Percentiles rank a stretch among this genome's conserved stretches.
Evolutionary conservation across 2,797 vertebrate genomes (phyloP).

Genomic region (Sardinella longiceps): DNA sequence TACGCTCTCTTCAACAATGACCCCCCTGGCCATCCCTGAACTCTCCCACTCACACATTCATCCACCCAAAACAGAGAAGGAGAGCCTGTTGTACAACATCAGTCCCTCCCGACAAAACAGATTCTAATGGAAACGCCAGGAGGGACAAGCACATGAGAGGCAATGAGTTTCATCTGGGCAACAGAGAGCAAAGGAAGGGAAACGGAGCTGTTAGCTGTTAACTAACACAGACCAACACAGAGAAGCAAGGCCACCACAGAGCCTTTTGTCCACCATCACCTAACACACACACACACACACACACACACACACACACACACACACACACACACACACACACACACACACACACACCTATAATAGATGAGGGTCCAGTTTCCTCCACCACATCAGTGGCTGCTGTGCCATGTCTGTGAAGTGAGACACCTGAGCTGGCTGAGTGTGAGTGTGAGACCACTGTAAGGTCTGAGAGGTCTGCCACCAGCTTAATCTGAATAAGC

Average conservation of each 20-base stretch:
- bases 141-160: not conserved
- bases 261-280: not conserved
- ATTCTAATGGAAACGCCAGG: not conserved
- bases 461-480: not conserved
- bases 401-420: conserved; percentile 2
- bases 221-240: not conserved
- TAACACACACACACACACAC: not conserved
- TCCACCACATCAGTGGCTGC: conserved; percentile 20
- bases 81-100: conserved; percentile 29
- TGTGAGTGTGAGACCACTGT: not conserved
- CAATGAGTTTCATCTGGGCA: not conserved
- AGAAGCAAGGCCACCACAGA: not conserved
- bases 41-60: not conserved
- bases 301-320: conserved; percentile 8
- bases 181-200: too few species aligned
- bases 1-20: conserved; percentile 8
- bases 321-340: not conserved
- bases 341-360: not conserved
- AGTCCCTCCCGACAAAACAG: not conserved
- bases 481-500: not conserved
- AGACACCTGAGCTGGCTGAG: not conserved
- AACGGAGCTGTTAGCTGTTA: not conserved
- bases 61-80: not conserved
- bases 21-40: not conserved
- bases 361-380: conserved; percentile 20